phyloP scores from a whole-genome alignment of 2,113 vertebrate genomes.

The Bathybates hornii region DNA sequence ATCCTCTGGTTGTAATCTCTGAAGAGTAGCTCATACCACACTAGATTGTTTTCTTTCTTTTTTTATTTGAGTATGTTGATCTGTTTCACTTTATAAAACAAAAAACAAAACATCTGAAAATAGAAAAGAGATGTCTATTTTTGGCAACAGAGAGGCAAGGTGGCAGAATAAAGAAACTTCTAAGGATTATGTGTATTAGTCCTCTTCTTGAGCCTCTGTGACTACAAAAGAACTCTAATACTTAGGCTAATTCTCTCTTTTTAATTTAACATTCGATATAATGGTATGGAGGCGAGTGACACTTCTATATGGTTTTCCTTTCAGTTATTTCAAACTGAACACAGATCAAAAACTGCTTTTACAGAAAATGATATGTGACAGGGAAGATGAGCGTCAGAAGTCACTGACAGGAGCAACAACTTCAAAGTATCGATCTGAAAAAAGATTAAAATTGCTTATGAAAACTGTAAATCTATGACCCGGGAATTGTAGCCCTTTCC shows the following conservation, averaged over 20 bases:
- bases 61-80: not conserved
- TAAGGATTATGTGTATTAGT: not conserved
- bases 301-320: not conserved
- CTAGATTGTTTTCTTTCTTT: not conserved
- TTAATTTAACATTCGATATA: not conserved
- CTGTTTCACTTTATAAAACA: not conserved
- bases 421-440: not conserved
- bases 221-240: not conserved
- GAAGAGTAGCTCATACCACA: not conserved
- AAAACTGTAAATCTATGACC: not conserved
- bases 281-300: not conserved
- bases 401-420: not conserved
- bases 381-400: not conserved
- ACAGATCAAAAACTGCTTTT: not conserved
- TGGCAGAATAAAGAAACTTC: not conserved
- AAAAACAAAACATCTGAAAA: constrained; percentile 3
- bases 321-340: not conserved
- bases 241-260: not conserved
- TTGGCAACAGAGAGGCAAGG: not conserved
- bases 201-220: not conserved
- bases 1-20: not conserved
- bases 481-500: not conserved
- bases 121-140: not conserved
- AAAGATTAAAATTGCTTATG: not conserved
- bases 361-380: not conserved